These are phyloP conservation scores for Pammene aurita DNA, from an alignment of 2,888 invertebrate species.

Conservation along the genomic window DNA sequence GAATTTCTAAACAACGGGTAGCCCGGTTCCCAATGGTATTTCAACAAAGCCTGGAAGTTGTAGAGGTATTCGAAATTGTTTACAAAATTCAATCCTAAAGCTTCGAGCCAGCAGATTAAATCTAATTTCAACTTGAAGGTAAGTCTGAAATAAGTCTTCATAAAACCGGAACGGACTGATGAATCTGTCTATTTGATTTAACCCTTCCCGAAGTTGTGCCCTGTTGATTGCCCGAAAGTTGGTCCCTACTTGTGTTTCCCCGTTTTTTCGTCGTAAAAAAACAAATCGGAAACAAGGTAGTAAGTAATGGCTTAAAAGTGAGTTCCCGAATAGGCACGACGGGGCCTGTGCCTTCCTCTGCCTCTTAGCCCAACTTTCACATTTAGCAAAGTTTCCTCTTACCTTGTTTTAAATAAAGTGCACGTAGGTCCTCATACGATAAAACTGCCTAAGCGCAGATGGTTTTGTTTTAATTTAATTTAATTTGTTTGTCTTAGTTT, in stretches of 20 bases:
- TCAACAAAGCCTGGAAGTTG: constrained; percentile 81
- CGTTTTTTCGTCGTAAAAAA: constrained; percentile 74
- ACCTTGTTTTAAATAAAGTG: constrained; percentile 25
- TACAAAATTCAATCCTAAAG: constrained; percentile 83
- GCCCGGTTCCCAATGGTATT: constrained; percentile 80
- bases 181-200: constrained; percentile 76
- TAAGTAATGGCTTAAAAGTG: constrained; percentile 74
- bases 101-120: constrained; percentile 83
- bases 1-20: constrained; percentile 79
- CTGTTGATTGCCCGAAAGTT: constrained; percentile 82
- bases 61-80: constrained; percentile 83
- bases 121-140: constrained; percentile 83
- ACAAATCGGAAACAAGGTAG: constrained; percentile 79
- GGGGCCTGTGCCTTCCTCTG: constrained; percentile 4
- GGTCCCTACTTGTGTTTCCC: constrained; percentile 69
- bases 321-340: constrained; percentile 43
- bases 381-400: constrained; percentile 26
- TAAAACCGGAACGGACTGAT: constrained; percentile 75
- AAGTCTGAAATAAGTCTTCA: constrained; percentile 84
- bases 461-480: constrained; percentile 6
- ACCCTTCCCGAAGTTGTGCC: constrained; percentile 77
- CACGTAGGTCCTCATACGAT: neutral
- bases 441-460: constrained; percentile 1
- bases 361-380: constrained; percentile 19
- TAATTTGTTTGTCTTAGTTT: no score